Percentiles rank a stretch among this genome's conserved stretches.
phyloP scores from a whole-genome alignment of 2,797 vertebrate species.

The Todus mexicanus region DNA sequence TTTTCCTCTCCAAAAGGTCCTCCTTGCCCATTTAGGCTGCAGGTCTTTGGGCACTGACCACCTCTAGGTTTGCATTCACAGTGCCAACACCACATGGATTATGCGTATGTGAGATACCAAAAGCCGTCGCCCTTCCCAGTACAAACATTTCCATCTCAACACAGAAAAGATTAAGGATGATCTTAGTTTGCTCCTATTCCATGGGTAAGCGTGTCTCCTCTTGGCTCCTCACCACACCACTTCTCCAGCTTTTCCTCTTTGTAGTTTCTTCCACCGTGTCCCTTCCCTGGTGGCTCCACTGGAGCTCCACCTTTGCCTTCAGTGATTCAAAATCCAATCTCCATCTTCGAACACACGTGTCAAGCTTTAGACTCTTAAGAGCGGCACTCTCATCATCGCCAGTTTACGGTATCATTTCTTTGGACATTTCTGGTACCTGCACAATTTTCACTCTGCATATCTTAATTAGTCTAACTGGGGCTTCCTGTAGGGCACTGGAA shows the following conservation, averaged over 20 bases:
- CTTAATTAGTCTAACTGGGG: not conserved
- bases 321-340: not conserved
- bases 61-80: not conserved
- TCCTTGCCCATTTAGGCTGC: not conserved
- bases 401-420: not conserved
- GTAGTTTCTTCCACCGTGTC: not conserved
- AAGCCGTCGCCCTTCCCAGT: not conserved
- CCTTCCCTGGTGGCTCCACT: not conserved
- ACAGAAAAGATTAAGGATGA: not conserved
- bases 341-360: accelerated
- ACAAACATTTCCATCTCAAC: not conserved
- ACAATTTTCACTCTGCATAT: not conserved
- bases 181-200: not conserved
- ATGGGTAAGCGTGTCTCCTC: not conserved
- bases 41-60: not conserved
- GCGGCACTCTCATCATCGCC: not conserved
- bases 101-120: not conserved
- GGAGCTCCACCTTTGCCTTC: not conserved
- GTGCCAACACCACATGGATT: not conserved
- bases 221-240: not conserved
- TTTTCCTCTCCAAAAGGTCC: not conserved
- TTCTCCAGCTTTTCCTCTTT: not conserved
- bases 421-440: not conserved
- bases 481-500: not conserved
- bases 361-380: not conserved